Conservation (phyloP, 2,888 invertebrate genomes). For the Ceramica pisi region DNA sequence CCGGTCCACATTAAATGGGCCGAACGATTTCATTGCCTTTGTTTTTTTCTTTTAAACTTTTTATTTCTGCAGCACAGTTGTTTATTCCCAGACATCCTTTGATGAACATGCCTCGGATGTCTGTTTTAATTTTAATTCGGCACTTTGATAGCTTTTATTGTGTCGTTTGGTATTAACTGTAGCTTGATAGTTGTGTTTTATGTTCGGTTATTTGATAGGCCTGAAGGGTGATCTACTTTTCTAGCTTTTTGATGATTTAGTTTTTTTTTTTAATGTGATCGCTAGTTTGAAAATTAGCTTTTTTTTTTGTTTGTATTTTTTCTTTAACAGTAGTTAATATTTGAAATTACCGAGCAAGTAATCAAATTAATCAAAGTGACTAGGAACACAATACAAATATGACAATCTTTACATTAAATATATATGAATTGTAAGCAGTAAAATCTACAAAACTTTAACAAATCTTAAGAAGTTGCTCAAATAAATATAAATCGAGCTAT, state of each 20-base stretch:
- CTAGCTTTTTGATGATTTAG: slow-evolving; percentile 19
- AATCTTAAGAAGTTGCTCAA: slow-evolving; percentile 24
- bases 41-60: slow-evolving; percentile 73
- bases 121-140: slow-evolving; percentile 81
- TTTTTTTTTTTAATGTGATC: not conserved
- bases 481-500: slow-evolving; percentile 66
- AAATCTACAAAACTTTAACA: slow-evolving; percentile 19
- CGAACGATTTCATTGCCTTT: slow-evolving; percentile 87
- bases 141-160: slow-evolving; percentile 73
- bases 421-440: slow-evolving; percentile 3
- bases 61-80: slow-evolving; percentile 72
- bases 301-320: not conserved
- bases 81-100: slow-evolving; percentile 87
- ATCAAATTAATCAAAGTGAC: not conserved
- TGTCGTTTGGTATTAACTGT: slow-evolving; percentile 52
- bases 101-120: slow-evolving; percentile 79
- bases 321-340: not conserved
- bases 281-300: not conserved
- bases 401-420: slow-evolving; percentile 1
- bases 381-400: not conserved
- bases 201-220: slow-evolving; percentile 49
- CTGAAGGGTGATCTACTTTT: slow-evolving; percentile 29
- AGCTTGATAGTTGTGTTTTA: slow-evolving; percentile 36
- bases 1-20: slow-evolving; percentile 90
- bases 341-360: too few species aligned